Evolutionary conservation across 1,140 invertebrate species (phyloP).

Genomic region (Armadillidium nasatum): DNA sequence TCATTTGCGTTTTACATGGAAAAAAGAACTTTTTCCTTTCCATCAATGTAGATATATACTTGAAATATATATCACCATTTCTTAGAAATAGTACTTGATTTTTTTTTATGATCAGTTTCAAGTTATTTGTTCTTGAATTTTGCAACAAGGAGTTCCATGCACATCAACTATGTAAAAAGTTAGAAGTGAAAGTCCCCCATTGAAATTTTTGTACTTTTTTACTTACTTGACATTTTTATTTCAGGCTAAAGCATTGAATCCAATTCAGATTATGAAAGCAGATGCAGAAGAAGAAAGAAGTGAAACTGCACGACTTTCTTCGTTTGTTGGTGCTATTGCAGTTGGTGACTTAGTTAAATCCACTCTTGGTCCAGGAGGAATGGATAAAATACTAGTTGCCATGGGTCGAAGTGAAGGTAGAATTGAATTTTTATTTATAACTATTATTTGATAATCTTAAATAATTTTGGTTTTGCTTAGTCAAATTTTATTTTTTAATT

Average conservation of each 20-base stretch:
- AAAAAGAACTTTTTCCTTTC: too few relatives aligned
- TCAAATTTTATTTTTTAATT: not conserved
- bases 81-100: too few relatives aligned
- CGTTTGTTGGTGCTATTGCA: conserved; percentile 95
- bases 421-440: too few relatives aligned
- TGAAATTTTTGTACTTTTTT: too few relatives aligned
- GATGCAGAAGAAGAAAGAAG: conserved; percentile 92
- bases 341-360: conserved; percentile 98
- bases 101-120: too few relatives aligned
- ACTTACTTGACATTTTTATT: not conserved
- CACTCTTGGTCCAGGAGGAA: conserved; percentile 98
- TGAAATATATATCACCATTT: too few relatives aligned
- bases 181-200: too few relatives aligned
- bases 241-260: conserved; percentile 70
- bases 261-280: conserved; percentile 85
- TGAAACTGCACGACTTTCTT: conserved; percentile 79
- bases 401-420: conserved; percentile 69
- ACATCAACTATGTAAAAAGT: too few relatives aligned
- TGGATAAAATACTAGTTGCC: conserved; percentile 97
- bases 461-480: not conserved
- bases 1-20: too few relatives aligned
- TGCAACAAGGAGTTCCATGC: too few relatives aligned
- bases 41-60: too few relatives aligned
- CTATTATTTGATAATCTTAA: not conserved
- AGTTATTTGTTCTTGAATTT: too few relatives aligned